These are phyloP conservation scores for Danionella dracula DNA, from an alignment of 2,797 vertebrate genomes.

Conservation along the genomic window DNA sequence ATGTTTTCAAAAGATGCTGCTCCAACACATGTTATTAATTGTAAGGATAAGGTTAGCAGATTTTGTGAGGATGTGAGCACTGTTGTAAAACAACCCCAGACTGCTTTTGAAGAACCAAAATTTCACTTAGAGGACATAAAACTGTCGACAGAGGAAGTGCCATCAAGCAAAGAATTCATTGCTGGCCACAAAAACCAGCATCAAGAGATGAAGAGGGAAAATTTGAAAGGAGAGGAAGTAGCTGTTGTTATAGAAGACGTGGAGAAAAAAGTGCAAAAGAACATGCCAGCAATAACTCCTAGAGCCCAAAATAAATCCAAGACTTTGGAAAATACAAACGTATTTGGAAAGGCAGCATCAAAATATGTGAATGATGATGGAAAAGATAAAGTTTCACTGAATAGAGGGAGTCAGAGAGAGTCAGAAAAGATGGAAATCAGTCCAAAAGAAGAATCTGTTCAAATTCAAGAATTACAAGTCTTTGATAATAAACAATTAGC, in stretches of 20 bases:
- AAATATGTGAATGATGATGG: not conserved
- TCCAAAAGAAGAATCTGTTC: not conserved
- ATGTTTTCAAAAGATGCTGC: conserved; percentile 20
- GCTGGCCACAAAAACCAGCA: conserved; percentile 7
- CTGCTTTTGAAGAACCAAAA: conserved; percentile 3
- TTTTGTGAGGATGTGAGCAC: conserved; percentile 8
- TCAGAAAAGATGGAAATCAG: not conserved
- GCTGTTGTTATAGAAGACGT: not conserved
- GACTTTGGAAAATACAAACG: conserved; percentile 9
- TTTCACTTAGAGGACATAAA: conserved; percentile 3
- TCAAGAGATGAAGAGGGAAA: conserved; percentile 19
- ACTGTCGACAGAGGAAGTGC: conserved; percentile 7
- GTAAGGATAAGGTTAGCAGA: conserved; percentile 1
- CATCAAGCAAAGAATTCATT: conserved; percentile 4
- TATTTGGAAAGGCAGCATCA: not conserved
- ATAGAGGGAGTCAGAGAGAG: not conserved
- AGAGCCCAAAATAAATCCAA: not conserved
- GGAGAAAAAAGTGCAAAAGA: conserved; percentile 3
- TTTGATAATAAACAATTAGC: not conserved
- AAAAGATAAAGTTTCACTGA: not conserved
- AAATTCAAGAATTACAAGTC: not conserved
- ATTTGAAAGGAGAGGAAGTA: not conserved
- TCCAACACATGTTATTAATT: conserved; percentile 7
- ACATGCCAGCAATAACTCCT: not conserved
- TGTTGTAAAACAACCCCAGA: conserved; percentile 17